Percentiles rank a stretch among this genome's conserved stretches.
Evolutionary conservation across 2,888 invertebrate genomes (phyloP).

Genomic region (Nephrotoma flavescens): DNA sequence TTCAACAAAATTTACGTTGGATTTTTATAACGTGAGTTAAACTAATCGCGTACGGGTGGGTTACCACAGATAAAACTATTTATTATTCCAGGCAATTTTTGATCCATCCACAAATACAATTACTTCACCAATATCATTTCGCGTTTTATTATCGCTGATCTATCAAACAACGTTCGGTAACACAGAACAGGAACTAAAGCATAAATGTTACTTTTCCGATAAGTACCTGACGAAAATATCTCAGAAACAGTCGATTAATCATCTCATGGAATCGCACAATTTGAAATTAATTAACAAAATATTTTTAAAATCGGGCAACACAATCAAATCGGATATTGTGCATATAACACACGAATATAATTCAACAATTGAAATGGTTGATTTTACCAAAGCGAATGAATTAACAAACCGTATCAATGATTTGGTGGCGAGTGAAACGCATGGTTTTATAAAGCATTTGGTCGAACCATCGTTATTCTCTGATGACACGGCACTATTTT

Average conservation of each 20-base stretch:
- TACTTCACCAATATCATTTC: not conserved
- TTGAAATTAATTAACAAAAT: not conserved
- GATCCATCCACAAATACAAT: not conserved
- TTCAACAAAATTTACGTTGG: not conserved
- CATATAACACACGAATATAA: not conserved
- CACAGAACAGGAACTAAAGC: not conserved
- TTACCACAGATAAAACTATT: not conserved
- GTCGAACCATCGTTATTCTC: not conserved
- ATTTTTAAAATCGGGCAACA: not conserved
- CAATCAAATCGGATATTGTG: not conserved
- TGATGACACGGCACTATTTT: not conserved
- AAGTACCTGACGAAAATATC: not conserved
- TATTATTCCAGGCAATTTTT: not conserved
- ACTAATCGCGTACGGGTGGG: too few species aligned
- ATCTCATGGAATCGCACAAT: not conserved
- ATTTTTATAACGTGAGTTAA: not conserved
- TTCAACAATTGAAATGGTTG: not conserved
- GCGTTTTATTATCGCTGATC: not conserved
- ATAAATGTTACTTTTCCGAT: not conserved
- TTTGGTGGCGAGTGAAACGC: not conserved
- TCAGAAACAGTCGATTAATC: not conserved
- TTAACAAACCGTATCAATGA: not conserved
- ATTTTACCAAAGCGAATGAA: not conserved
- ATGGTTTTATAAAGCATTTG: not conserved
- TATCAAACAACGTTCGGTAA: not conserved